Conservation (phyloP, 2,113 vertebrate species). For the Stictonetta naevosa region DNA sequence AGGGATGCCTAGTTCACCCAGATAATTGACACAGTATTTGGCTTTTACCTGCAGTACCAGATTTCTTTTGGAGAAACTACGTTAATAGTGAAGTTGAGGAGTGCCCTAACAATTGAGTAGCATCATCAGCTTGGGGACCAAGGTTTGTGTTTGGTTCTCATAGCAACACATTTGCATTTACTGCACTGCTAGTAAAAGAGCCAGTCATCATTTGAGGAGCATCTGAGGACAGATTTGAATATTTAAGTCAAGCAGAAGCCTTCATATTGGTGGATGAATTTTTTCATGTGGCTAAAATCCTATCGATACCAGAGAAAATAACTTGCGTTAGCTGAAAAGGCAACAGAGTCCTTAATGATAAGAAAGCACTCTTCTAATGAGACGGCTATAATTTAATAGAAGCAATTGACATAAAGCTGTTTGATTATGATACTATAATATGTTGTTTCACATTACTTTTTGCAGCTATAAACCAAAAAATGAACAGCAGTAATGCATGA, state of each 20-base stretch:
- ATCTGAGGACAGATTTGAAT: background rate
- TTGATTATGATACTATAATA: background rate
- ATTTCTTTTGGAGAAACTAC: background rate
- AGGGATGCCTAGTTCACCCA: background rate
- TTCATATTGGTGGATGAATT: background rate
- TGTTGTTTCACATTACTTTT: background rate
- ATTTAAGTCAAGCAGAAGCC: background rate
- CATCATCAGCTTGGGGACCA: background rate
- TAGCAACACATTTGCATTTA: background rate
- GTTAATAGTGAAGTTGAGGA: background rate
- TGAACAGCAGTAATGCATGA: background rate
- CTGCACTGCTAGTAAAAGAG: background rate
- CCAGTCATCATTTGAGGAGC: background rate
- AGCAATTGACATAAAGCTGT: background rate
- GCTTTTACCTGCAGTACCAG: background rate
- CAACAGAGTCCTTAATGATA: background rate
- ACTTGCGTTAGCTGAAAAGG: background rate
- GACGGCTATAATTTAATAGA: background rate
- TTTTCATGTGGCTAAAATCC: background rate
- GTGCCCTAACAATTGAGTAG: background rate
- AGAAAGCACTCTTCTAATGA: background rate
- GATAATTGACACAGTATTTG: fast-evolving
- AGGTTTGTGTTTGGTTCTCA: background rate
- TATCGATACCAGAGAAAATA: fast-evolving
- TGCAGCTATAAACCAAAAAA: background rate